phyloP scores from a whole-genome alignment of 2,888 invertebrate species.

The Hirtodrosophila confusa region DNA sequence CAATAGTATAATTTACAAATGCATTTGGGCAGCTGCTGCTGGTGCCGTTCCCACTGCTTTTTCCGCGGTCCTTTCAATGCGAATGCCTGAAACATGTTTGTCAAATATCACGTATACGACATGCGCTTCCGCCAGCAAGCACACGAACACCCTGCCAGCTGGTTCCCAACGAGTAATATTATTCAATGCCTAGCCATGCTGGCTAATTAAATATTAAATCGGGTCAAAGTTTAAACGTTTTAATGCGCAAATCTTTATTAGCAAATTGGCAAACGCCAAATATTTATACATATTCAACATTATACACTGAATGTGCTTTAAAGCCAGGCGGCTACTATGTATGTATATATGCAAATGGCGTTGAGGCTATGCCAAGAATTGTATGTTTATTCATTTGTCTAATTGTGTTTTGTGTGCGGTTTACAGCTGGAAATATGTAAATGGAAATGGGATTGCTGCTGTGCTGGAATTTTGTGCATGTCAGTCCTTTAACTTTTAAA shows the following conservation, averaged over 20 bases:
- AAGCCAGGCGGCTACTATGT: neutral
- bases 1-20: conserved; percentile 37
- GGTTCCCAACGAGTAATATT: conserved; percentile 5
- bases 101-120: conserved; percentile 78
- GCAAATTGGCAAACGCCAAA: conserved; percentile 37
- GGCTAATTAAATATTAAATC: conserved; percentile 74
- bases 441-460: conserved; percentile 22
- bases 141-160: conserved; percentile 42
- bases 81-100: conserved; percentile 54
- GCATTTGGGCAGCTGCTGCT: conserved; percentile 39
- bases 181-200: conserved; percentile 41
- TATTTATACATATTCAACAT: conserved; percentile 15
- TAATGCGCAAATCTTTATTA: conserved; percentile 61
- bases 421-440: conserved; percentile 19
- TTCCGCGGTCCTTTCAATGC: neutral
- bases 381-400: conserved; percentile 69
- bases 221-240: conserved; percentile 59
- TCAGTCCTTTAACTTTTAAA: conserved; percentile 66
- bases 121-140: conserved; percentile 51
- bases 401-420: conserved; percentile 61
- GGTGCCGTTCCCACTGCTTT: neutral
- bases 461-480: conserved; percentile 54
- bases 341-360: conserved; percentile 52
- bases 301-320: conserved; percentile 33
- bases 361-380: conserved; percentile 29